phyloP scores from a whole-genome alignment of 2,888 invertebrate species.

The Campaea margaritaria region DNA sequence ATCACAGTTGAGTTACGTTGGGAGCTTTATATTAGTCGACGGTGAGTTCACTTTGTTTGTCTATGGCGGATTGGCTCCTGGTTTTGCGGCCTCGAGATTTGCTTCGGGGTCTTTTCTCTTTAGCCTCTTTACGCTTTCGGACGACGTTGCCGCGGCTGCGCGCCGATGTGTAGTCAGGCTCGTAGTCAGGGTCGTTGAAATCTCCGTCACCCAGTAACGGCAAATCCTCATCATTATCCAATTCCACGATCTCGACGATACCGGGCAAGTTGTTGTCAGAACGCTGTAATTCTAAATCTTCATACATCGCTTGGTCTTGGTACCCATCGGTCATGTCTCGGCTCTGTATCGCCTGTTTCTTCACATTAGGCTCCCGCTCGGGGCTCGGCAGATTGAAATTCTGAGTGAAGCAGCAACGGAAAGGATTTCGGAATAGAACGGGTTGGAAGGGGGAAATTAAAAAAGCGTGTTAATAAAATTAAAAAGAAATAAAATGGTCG shows the following conservation, averaged over 20 bases:
- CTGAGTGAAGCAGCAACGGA: conserved; percentile 75
- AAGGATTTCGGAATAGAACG: conserved; percentile 71
- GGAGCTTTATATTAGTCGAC: conserved; percentile 62
- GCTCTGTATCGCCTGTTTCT: conserved; percentile 51
- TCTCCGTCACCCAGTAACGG: conserved; percentile 57
- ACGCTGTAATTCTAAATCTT: conserved; percentile 69
- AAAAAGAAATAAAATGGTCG: conserved; percentile 68
- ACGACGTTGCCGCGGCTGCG: conserved; percentile 72
- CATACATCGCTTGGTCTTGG: conserved; percentile 53
- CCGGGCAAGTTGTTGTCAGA: conserved; percentile 58
- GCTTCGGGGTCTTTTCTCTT: conserved; percentile 71
- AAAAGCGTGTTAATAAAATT: conserved; percentile 86
- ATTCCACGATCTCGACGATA: conserved; percentile 72
- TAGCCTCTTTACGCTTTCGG: conserved; percentile 69
- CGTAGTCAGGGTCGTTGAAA: conserved; percentile 68
- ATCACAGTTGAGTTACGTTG: conserved; percentile 67
- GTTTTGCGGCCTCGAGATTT: conserved; percentile 75
- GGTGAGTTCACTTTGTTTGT: conserved; percentile 61
- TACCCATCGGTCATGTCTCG: conserved; percentile 72
- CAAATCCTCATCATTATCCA: conserved; percentile 57
- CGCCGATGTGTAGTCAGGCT: conserved; percentile 63
- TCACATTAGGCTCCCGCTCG: conserved; percentile 59
- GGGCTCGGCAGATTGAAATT: conserved; percentile 80
- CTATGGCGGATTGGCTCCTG: conserved; percentile 70
- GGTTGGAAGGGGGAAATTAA: conserved; percentile 79